Base-by-base conservation (phyloP, 2,888 invertebrate genomes). In the Nomada goodeniana region DNA sequence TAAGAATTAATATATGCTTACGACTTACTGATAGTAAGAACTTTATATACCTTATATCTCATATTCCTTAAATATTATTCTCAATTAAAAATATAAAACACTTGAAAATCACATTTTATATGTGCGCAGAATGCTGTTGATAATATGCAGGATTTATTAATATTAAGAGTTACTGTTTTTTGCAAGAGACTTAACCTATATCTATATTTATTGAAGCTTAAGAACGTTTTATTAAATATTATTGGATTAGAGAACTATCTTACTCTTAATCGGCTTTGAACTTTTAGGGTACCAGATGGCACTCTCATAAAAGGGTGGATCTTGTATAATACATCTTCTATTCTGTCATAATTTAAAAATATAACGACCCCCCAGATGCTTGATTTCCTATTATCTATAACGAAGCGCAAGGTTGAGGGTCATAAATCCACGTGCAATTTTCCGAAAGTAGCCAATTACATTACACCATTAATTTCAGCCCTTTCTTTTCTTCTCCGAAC, bases 391-490 rank as follows among this genome's bases (percentile, higher is more conserved):
- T 67, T 70, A 64, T 36, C 64, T 53, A 63, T 64, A 64, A 72
- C 74, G 75, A 76, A 74, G 65, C 73, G 53, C 74, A 76, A 64
- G 36, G 63, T 84, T 67, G 61, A 52, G 20, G 64, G 63, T 42
- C 73, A 79, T 82, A 85, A 85, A 85, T 85, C 67, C 68, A 50
- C 23, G 50, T 36, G 79, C 68, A 85, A 85, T 82, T 85, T 85
- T 82, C 76, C 44, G 82, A 74, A 85, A 85, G 76, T 76, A 76
- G 79, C 76, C 85, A 85, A 85, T 85, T 85, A 85, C 82, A 70
- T 85, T 53, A 68, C 68, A 61, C 65, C 85, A 76, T 82, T 82
- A 85, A 82, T 76, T 82, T 63, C 42, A 23, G 57, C 67, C 72
- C 53, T 65, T 63, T 52, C 53, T 44, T 69, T 76, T 74, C 73